Percentiles rank a stretch among this genome's conserved stretches.
Conservation (phyloP, 2,113 vertebrate species). For the Cyrtonyx montezumae region DNA sequence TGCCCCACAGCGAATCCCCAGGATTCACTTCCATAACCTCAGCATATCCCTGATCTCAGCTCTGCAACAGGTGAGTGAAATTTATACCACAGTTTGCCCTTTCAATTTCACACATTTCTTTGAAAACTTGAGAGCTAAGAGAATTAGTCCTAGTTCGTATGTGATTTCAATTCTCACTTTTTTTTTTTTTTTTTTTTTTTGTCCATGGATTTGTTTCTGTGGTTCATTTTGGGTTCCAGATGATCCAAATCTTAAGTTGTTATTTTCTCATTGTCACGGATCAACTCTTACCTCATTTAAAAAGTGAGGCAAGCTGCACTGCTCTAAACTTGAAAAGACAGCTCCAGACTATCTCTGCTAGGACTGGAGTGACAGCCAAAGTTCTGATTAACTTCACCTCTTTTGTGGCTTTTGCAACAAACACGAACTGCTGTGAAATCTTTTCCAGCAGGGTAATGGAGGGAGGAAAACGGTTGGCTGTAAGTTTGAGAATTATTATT, state of each 20-base stretch:
- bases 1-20: background rate
- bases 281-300: background rate
- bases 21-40: background rate
- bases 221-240: background rate
- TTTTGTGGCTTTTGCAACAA: conserved; percentile 30
- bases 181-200: background rate
- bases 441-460: conserved; percentile 61
- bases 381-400: conserved; percentile 67
- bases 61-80: background rate
- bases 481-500: conserved; percentile 74
- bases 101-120: conserved; percentile 5
- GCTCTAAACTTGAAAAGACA: background rate
- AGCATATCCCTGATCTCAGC: background rate
- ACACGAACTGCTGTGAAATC: conserved; percentile 55
- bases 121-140: background rate
- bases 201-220: background rate
- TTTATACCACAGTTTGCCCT: background rate
- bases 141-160: background rate
- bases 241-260: background rate
- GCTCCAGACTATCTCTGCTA: background rate
- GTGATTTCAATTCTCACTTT: background rate
- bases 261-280: background rate
- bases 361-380: conserved; percentile 34
- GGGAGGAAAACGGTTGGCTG: conserved; percentile 66
- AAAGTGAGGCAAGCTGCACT: background rate